These are phyloP conservation scores for Furcula furcula DNA, from an alignment of 2,888 invertebrate species.

Conservation along the genomic window DNA sequence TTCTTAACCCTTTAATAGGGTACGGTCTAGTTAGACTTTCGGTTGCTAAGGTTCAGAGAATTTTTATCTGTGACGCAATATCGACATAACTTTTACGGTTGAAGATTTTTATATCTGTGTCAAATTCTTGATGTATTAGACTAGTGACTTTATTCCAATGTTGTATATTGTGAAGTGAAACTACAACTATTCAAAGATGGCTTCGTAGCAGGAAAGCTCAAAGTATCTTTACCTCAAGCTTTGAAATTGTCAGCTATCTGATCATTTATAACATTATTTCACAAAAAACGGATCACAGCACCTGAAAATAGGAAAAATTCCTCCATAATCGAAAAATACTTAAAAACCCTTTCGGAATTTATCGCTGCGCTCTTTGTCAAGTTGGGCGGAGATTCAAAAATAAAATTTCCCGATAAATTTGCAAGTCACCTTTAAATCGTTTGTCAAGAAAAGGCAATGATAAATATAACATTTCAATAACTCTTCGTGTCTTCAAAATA, in stretches of 20 bases:
- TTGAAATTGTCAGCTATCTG: neutral
- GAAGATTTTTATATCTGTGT: too few relatives aligned
- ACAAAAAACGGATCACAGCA: conserved; percentile 12
- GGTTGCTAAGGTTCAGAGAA: too few relatives aligned
- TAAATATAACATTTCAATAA: conserved; percentile 14
- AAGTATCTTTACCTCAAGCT: too few relatives aligned
- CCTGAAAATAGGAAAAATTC: conserved; percentile 19
- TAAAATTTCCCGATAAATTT: conserved; percentile 63
- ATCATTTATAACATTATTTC: conserved; percentile 12
- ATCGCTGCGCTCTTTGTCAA: conserved; percentile 62
- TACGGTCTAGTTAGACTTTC: too few relatives aligned
- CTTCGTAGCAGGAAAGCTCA: too few relatives aligned
- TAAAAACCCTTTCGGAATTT: conserved; percentile 53
- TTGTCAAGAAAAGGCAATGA: conserved; percentile 59
- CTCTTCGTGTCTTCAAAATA: conserved; percentile 18
- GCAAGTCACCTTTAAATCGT: conserved; percentile 68
- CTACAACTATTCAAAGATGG: too few relatives aligned
- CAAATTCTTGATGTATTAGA: too few relatives aligned
- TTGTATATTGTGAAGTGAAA: too few relatives aligned
- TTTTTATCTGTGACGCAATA: too few relatives aligned
- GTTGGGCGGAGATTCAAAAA: conserved; percentile 58
- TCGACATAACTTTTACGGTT: too few relatives aligned
- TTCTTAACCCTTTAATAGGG: conserved; percentile 18
- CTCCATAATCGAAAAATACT: conserved; percentile 51
- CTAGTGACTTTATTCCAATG: too few relatives aligned